Percentiles rank a stretch among this genome's conserved stretches.
These are phyloP conservation scores for Drosophila jambulina DNA, from an alignment of 1,140 invertebrate genomes.

Conservation along the genomic window DNA sequence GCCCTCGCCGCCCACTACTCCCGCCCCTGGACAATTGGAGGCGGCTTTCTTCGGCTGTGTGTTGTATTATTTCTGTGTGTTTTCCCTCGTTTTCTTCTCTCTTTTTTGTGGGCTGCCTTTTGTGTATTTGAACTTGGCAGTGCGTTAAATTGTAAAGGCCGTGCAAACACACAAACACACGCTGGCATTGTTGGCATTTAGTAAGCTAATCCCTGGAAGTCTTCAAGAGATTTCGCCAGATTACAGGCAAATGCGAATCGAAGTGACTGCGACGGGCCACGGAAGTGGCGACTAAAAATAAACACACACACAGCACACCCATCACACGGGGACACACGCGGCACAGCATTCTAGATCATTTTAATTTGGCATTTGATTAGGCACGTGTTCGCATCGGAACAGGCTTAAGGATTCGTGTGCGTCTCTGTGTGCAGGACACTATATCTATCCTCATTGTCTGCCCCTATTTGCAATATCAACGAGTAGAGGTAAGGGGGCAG, in stretches of 20 bases:
- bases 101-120: conserved; percentile 62
- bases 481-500: conserved; percentile 23
- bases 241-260: conserved; percentile 66
- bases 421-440: conserved; percentile 9
- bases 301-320: conserved; percentile 19
- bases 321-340: not conserved
- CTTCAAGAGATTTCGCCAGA: conserved; percentile 70
- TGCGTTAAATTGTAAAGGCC: conserved; percentile 83
- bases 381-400: conserved; percentile 56
- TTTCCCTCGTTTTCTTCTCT: conserved; percentile 4
- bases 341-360: conserved; percentile 59
- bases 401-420: conserved; percentile 31
- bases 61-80: conserved; percentile 22
- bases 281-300: conserved; percentile 57
- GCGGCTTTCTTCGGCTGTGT: conserved; percentile 34
- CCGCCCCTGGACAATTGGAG: conserved; percentile 18
- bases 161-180: conserved; percentile 51
- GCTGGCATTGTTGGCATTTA: conserved; percentile 53
- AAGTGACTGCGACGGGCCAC: conserved; percentile 44
- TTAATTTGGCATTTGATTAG: conserved; percentile 80
- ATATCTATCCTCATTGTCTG: conserved; percentile 47
- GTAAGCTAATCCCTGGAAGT: conserved; percentile 76
- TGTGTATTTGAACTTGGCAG: conserved; percentile 83
- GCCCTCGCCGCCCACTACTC: not conserved
- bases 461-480: conserved; percentile 71